phyloP scores from a whole-genome alignment of 2,888 invertebrate species.

The Pocota personata region DNA sequence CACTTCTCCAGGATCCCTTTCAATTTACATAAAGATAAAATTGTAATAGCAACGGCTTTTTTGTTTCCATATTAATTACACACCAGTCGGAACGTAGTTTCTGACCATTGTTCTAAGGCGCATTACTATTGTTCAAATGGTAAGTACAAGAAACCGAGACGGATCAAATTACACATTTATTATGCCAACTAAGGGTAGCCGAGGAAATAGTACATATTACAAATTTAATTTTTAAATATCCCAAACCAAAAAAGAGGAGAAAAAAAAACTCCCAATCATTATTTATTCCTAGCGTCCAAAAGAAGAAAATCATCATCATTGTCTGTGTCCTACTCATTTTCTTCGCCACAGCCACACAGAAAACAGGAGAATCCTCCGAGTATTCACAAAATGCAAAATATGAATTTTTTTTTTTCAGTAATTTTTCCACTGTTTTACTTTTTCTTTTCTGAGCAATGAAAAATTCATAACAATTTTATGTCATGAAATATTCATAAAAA shows the following conservation, averaged over 20 bases:
- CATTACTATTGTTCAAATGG: not conserved
- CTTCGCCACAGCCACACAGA: not conserved
- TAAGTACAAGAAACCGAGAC: not conserved
- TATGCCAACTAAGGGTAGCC: constrained; percentile 12
- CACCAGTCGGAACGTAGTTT: not conserved
- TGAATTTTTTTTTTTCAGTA: constrained; percentile 35
- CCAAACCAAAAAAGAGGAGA: not conserved
- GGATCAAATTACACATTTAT: constrained; percentile 46
- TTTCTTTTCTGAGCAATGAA: constrained; percentile 55
- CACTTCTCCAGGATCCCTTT: not conserved
- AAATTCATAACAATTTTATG: constrained; percentile 73
- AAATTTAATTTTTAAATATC: constrained; percentile 23
- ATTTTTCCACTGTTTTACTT: constrained; percentile 59
- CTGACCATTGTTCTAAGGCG: not conserved
- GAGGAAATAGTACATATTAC: constrained; percentile 16
- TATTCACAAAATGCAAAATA: constrained; percentile 47
- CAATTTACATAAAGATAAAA: not conserved
- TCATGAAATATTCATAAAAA: constrained; percentile 74
- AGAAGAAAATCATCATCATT: constrained; percentile 22
- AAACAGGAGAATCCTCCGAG: not conserved
- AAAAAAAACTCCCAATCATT: constrained; percentile 39
- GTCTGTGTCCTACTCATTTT: constrained; percentile 6
- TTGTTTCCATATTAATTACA: not conserved
- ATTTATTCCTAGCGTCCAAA: constrained; percentile 51
- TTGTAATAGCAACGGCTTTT: not conserved